phyloP scores from a whole-genome alignment of 2,797 vertebrate genomes.

The Lindbergichthys nudifrons region DNA sequence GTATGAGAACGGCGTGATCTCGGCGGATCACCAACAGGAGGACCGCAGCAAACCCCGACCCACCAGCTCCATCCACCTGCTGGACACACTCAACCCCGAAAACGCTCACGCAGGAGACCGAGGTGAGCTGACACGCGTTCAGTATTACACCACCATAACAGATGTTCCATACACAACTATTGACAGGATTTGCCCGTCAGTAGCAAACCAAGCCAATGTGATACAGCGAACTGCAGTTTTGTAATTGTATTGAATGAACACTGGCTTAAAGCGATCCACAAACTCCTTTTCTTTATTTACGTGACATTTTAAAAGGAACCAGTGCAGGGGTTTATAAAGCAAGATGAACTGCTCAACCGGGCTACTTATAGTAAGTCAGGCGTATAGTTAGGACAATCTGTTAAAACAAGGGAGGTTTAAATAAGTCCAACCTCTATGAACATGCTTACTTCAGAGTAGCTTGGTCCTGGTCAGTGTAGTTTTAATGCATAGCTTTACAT shows the following conservation, averaged over 20 bases:
- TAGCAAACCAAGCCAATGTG: slow-evolving; percentile 41
- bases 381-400: neutral
- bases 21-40: slow-evolving; percentile 88
- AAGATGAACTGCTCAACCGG: neutral
- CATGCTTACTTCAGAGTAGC: neutral
- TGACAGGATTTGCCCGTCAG: slow-evolving; percentile 39
- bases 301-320: slow-evolving; percentile 9
- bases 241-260: slow-evolving; percentile 32
- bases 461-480: neutral
- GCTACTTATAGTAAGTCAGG: neutral
- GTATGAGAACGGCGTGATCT: slow-evolving; percentile 95
- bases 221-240: slow-evolving; percentile 16
- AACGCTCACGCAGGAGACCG: slow-evolving; percentile 84
- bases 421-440: neutral
- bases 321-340: neutral
- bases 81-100: slow-evolving; percentile 91
- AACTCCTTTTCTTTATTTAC: slow-evolving; percentile 18
- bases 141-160: slow-evolving; percentile 25
- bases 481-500: neutral
- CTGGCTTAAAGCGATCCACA: slow-evolving; percentile 10
- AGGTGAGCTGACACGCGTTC: slow-evolving; percentile 70
- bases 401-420: neutral
- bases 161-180: slow-evolving; percentile 32
- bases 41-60: slow-evolving; percentile 85
- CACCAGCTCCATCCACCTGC: slow-evolving; percentile 88